These are phyloP conservation scores for Bettongia penicillata DNA, from an alignment of 2,113 vertebrate genomes.

Conservation along the genomic window DNA sequence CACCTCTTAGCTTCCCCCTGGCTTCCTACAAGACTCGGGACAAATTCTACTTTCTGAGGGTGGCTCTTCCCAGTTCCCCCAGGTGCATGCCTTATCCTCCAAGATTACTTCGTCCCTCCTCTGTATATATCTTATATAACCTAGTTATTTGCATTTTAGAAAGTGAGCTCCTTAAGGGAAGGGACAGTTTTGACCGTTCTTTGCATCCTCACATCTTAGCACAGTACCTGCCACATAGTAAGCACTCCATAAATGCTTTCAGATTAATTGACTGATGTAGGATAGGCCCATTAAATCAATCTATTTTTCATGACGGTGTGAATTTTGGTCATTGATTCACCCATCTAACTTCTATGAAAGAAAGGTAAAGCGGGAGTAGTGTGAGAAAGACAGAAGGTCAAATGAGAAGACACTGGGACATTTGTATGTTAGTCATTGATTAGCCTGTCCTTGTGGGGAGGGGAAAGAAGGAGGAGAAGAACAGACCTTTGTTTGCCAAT, in stretches of 20 bases:
- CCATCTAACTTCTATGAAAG: slow-evolving; percentile 28
- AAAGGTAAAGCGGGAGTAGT: neutral
- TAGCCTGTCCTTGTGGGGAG: neutral
- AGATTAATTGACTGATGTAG: neutral
- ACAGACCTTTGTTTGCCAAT: neutral
- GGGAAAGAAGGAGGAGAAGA: slow-evolving; percentile 16
- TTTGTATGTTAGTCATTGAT: slow-evolving; percentile 9
- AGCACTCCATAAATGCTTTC: neutral
- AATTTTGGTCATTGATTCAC: neutral
- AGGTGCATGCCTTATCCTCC: neutral
- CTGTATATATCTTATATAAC: neutral
- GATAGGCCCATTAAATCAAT: neutral
- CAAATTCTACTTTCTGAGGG: neutral
- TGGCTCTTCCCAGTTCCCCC: neutral
- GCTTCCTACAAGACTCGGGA: neutral
- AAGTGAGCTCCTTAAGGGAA: neutral
- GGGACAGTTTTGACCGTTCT: neutral
- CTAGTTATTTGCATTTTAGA: neutral
- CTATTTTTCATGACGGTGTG: neutral
- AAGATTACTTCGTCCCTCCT: neutral
- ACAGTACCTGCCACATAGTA: neutral
- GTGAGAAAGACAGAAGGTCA: neutral
- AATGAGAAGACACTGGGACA: slow-evolving; percentile 15
- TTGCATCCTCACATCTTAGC: neutral
- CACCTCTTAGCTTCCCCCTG: neutral